Percentiles rank a stretch among this genome's conserved stretches.
These are phyloP conservation scores for Amblyjoppa fuscipennis DNA, from an alignment of 2,888 invertebrate species.

Conservation along the genomic window DNA sequence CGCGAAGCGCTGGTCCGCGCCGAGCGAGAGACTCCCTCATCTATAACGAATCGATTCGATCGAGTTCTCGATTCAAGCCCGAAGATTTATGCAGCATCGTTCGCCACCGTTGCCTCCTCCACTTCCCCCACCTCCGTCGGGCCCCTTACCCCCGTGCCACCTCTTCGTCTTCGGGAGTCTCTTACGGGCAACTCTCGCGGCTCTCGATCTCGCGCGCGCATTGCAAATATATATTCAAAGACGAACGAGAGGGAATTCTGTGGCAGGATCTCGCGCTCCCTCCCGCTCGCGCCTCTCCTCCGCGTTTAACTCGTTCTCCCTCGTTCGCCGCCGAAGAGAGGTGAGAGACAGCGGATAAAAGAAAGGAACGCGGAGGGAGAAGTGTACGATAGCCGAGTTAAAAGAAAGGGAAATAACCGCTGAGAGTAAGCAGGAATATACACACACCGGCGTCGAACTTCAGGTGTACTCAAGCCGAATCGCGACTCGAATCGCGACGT, in stretches of 20 bases:
- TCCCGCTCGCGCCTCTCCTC: constrained; percentile 25
- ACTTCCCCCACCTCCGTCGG: background rate
- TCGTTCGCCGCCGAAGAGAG: constrained; percentile 22
- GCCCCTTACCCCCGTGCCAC: constrained; percentile 24
- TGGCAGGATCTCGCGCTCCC: constrained; percentile 25
- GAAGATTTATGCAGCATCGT: constrained; percentile 79
- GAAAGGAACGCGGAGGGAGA: constrained; percentile 29
- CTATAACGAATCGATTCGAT: constrained; percentile 81
- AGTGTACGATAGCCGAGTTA: constrained; percentile 38
- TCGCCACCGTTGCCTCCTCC: constrained; percentile 62
- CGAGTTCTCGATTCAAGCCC: constrained; percentile 75
- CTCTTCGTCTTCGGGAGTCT: constrained; percentile 46
- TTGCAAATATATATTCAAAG: constrained; percentile 62
- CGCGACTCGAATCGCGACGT: constrained; percentile 74
- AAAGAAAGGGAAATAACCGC: constrained; percentile 24
- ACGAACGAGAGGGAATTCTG: constrained; percentile 37
- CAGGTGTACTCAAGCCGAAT: constrained; percentile 62
- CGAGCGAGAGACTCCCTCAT: constrained; percentile 72
- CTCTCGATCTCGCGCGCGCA: constrained; percentile 58
- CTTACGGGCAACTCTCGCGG: constrained; percentile 52
- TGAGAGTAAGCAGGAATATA: constrained; percentile 4
- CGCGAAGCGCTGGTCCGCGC: constrained; percentile 49
- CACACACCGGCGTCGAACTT: constrained; percentile 29
- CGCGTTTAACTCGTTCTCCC: constrained; percentile 16
- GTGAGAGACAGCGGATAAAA: constrained; percentile 54